Percentiles rank a stretch among this genome's conserved stretches.
phyloP scores from a whole-genome alignment of 2,113 vertebrate genomes.

The Peromyscus leucopus region DNA sequence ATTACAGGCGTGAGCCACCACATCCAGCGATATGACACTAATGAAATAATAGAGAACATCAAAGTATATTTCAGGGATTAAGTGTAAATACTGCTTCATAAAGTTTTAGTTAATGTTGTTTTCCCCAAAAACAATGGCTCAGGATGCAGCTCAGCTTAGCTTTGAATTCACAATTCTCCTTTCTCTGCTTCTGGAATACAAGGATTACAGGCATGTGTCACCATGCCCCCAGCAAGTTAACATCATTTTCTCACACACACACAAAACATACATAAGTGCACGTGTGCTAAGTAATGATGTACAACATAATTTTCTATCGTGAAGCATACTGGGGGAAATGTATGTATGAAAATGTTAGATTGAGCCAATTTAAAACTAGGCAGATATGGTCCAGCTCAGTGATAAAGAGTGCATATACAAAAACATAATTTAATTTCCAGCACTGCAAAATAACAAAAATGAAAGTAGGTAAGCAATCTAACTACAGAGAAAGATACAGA shows the following conservation, averaged over 20 bases:
- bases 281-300: conserved; percentile 38
- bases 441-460: background rate
- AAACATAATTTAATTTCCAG: background rate
- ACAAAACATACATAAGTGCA: background rate
- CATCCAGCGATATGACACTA: background rate
- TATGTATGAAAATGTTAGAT: conserved; percentile 44
- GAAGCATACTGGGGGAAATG: background rate
- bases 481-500: conserved; percentile 13
- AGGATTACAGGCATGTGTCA: background rate
- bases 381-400: background rate
- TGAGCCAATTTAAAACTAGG: conserved; percentile 43
- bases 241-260: conserved; percentile 1
- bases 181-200: background rate
- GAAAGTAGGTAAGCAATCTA: conserved; percentile 26
- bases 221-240: background rate
- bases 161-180: background rate
- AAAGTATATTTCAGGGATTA: conserved; percentile 43
- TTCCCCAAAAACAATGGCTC: background rate
- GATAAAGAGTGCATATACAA: background rate
- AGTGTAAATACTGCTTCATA: conserved; percentile 1
- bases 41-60: conserved; percentile 34
- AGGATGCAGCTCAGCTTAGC: background rate
- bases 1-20: background rate
- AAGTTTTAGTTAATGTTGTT: conserved; percentile 42
- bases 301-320: conserved; percentile 39